A percentile compares a stretch with the other conserved stretches of the same genome.
Evolutionary conservation across 2,888 invertebrate genomes (phyloP).

Genomic region (Parascotia fuliginaria): DNA sequence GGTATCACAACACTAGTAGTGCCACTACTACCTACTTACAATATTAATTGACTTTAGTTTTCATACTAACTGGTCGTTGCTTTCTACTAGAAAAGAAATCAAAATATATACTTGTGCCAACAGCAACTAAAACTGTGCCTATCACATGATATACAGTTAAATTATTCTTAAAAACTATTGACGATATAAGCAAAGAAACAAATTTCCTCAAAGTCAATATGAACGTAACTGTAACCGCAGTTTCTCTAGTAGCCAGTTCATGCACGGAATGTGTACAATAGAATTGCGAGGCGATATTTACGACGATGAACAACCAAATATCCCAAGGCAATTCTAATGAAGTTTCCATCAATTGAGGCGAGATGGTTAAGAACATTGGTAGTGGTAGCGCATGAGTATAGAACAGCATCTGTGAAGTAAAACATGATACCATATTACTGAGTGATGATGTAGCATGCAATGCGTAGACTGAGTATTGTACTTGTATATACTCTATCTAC

Average conservation of each 20-base stretch:
- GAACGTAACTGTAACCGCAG: conserved; percentile 74
- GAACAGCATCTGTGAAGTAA: conserved; percentile 75
- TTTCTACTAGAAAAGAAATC: conserved; percentile 63
- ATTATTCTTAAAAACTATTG: conserved; percentile 76
- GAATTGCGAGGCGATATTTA: conserved; percentile 71
- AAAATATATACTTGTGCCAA: conserved; percentile 77
- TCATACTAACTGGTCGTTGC: conserved; percentile 66
- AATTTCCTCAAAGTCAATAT: conserved; percentile 77
- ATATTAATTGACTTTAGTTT: conserved; percentile 39
- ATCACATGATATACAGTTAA: conserved; percentile 67
- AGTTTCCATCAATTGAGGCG: conserved; percentile 57
- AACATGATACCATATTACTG: no score
- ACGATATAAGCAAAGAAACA: conserved; percentile 70
- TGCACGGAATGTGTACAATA: conserved; percentile 76
- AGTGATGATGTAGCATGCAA: no score
- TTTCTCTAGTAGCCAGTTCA: conserved; percentile 70
- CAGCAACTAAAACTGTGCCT: conserved; percentile 66
- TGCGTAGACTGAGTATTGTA: no score
- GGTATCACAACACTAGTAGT: background rate
- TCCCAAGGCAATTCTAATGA: conserved; percentile 49
- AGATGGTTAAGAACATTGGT: conserved; percentile 68
- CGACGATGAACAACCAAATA: conserved; percentile 61
- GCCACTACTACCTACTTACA: background rate
- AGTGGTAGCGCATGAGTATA: conserved; percentile 73
- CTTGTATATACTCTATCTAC: no score